Base-by-base conservation (phyloP, 2,797 vertebrate species). In the Moxostoma hubbsi region DNA sequence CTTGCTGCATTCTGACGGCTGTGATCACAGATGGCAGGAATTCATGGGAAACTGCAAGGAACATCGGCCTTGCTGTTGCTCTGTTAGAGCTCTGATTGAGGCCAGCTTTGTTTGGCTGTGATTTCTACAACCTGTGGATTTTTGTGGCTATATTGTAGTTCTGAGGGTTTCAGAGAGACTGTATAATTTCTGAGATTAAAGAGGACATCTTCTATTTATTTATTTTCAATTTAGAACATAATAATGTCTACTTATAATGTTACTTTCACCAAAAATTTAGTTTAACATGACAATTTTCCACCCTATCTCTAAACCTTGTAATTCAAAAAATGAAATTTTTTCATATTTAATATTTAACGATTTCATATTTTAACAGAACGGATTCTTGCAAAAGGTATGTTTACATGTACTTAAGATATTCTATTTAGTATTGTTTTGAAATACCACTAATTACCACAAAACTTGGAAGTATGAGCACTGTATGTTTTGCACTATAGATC, bases 11-110 rank as follows among this genome's bases (percentile, higher is more conserved):
- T 77, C 55, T 46, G 82, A 83, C 55, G 81, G 73, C 49, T 82
- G 81, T 46, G 83, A 77, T 86, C 82, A 65, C 73, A 84, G 82
- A 84, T 73, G 83, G 82, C 83, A 75, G 80, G 82, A 85, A 85
- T 90, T 91, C 88, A 89, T 91, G 92, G 89, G 90, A 92, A 92
- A 87, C 84, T 74, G 83, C 1, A 11, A 82, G 61, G 73, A 82
- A 84, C 71, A 57, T 51, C 61, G 69, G 67, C 49, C 76, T 72
- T 75, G 75, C 62, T 65, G 80, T 69, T 81, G 81, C 79, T 81
- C 75, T 62, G 73, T 77, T 65, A 75, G 67, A 82, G 73, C 13
- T 61, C 75, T 57, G 68, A 13, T 67, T 50, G 59, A 51, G 76
- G 62, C 80, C 84, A 83, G 80, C 64, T 83, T 79, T 81, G 49